Percentiles rank a stretch among this genome's conserved stretches.
phyloP scores from a whole-genome alignment of 2,797 vertebrate species.

The Phrynocephalus guinanensis region DNA sequence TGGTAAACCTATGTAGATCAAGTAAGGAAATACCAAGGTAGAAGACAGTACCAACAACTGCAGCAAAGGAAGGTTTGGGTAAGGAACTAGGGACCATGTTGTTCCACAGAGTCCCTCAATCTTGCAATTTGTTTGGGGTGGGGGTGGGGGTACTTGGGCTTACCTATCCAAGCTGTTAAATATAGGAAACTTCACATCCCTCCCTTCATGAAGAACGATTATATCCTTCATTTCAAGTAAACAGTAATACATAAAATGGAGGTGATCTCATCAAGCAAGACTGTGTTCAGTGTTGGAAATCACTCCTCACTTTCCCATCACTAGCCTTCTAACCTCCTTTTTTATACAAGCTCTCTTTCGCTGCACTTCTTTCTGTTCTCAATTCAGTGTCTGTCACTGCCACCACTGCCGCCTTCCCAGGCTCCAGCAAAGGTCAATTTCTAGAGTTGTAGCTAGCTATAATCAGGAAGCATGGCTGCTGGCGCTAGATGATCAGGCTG shows the following conservation, averaged over 20 bases:
- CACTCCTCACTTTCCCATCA: background rate
- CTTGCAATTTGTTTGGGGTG: background rate
- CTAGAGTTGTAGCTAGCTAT: background rate
- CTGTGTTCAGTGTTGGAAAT: background rate
- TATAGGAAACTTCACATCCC: background rate
- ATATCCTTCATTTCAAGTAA: background rate
- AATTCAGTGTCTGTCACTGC: background rate
- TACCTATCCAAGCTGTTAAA: background rate
- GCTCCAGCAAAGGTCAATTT: background rate
- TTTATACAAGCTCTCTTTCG: no score
- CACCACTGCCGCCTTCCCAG: background rate
- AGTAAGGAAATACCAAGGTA: background rate
- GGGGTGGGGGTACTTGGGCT: background rate
- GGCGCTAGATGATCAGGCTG: no score
- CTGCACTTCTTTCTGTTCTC: no score
- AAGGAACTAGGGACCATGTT: background rate
- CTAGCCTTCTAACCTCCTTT: background rate
- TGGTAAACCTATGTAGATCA: background rate
- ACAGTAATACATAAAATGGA: background rate
- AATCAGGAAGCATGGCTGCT: background rate
- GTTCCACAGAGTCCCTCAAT: background rate
- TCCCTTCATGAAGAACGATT: no score
- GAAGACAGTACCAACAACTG: background rate
- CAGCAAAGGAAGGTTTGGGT: background rate
- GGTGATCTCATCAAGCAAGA: background rate